Evolutionary conservation across 2,797 vertebrate species (phyloP).

Genomic region (Pitangus sulphuratus): DNA sequence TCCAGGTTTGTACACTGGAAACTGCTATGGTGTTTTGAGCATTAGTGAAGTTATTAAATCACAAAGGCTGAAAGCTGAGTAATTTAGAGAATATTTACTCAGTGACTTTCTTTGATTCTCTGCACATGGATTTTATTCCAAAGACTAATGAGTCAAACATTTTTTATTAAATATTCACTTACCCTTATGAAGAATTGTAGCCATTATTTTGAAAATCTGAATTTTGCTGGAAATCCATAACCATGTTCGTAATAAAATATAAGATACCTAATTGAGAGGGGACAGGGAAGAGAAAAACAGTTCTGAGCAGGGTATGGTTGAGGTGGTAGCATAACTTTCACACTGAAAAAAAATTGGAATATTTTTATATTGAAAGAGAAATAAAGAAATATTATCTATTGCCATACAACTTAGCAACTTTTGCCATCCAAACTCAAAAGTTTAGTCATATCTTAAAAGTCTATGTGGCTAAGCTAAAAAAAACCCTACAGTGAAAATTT

Average conservation of each 20-base stretch:
- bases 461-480: background rate
- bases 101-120: background rate
- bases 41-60: background rate
- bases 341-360: background rate
- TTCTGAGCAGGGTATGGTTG: background rate
- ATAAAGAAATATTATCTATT: background rate
- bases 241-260: background rate
- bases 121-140: background rate
- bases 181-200: background rate
- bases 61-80: background rate
- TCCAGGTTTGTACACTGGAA: background rate
- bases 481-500: background rate
- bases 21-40: background rate
- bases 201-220: background rate
- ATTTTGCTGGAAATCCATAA: background rate
- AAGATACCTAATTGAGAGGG: background rate
- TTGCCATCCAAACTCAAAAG: background rate
- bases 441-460: background rate
- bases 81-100: background rate
- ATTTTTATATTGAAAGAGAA: background rate
- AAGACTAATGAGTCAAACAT: background rate
- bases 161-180: background rate
- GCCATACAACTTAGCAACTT: background rate
- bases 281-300: background rate
- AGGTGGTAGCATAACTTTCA: background rate